Evolutionary conservation across 2,888 invertebrate genomes (phyloP).

Genomic region (Cryptocheilus praepositus): DNA sequence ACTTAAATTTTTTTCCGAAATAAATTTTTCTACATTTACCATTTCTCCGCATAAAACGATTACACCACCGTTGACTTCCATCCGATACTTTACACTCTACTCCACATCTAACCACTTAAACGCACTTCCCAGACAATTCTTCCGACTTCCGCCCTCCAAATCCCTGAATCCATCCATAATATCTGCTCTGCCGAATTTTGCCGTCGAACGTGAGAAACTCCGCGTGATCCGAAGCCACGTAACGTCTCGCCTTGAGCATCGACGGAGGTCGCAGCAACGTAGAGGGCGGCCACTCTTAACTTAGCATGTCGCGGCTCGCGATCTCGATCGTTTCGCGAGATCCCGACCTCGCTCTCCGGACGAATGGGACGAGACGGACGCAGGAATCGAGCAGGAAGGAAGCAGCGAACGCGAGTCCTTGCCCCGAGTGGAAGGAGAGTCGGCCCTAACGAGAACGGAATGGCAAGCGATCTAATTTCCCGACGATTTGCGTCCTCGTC

Average conservation of each 20-base stretch:
- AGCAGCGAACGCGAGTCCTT: constrained; percentile 44
- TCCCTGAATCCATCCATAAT: not conserved
- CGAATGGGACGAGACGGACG: not conserved
- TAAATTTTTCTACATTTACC: too few relatives aligned
- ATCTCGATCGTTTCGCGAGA: constrained; percentile 50
- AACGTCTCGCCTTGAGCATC: constrained; percentile 50
- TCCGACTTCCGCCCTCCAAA: too few relatives aligned
- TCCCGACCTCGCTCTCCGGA: constrained; percentile 40
- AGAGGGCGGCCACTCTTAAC: constrained; percentile 23
- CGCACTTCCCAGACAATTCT: too few relatives aligned
- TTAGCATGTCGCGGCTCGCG: constrained; percentile 27
- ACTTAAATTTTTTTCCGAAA: too few relatives aligned
- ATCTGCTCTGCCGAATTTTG: too few relatives aligned
- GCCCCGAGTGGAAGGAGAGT: constrained; percentile 46
- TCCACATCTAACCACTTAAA: too few relatives aligned
- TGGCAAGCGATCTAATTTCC: constrained; percentile 39
- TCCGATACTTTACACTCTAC: too few relatives aligned
- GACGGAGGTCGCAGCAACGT: constrained; percentile 44
- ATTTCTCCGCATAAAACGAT: too few relatives aligned
- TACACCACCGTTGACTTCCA: too few relatives aligned
- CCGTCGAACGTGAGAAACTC: constrained; percentile 27
- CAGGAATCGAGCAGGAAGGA: constrained; percentile 29
- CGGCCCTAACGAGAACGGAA: not conserved
- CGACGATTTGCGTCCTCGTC: constrained; percentile 18
- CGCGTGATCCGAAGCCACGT: constrained; percentile 31